phyloP scores from a whole-genome alignment of 2,113 vertebrate genomes.

The Scortum barcoo region DNA sequence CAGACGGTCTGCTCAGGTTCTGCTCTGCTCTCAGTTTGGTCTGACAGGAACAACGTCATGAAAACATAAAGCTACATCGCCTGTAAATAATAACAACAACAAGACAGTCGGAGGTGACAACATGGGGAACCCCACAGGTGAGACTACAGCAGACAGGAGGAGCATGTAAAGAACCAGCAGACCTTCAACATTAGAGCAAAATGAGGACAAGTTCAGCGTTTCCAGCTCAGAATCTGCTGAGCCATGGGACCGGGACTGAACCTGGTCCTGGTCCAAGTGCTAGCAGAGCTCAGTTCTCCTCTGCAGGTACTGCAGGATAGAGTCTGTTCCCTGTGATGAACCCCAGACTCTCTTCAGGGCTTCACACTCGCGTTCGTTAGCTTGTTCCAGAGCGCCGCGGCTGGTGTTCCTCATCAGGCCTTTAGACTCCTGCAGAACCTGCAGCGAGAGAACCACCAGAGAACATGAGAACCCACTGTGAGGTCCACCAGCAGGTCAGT shows the following conservation, averaged over 20 bases:
- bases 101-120: too few species aligned
- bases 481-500: not conserved
- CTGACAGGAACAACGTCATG: not conserved
- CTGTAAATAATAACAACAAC: not conserved
- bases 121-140: not conserved
- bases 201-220: not conserved
- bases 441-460: slow-evolving; percentile 19
- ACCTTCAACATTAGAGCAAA: slow-evolving; percentile 3
- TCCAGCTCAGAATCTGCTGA: not conserved
- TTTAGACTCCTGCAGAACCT: slow-evolving; percentile 98
- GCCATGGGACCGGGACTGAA: not conserved
- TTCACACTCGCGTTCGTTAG: slow-evolving; percentile 96
- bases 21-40: not conserved
- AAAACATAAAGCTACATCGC: not conserved
- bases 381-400: slow-evolving; percentile 92
- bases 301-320: slow-evolving; percentile 95
- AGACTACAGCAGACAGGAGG: not conserved
- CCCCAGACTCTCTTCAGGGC: slow-evolving; percentile 96
- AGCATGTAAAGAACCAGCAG: not conserved
- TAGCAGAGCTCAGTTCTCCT: slow-evolving; percentile 93
- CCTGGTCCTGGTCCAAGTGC: slow-evolving; percentile 39
- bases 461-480: not conserved
- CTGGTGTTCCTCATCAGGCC: slow-evolving; percentile 92
- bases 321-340: slow-evolving; percentile 95
- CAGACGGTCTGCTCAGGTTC: not conserved